Evolutionary conservation across 2,888 invertebrate species (phyloP), one percentile per base, ranked within the genome.

Genomic region (Dysmachus trigonus): DNA sequence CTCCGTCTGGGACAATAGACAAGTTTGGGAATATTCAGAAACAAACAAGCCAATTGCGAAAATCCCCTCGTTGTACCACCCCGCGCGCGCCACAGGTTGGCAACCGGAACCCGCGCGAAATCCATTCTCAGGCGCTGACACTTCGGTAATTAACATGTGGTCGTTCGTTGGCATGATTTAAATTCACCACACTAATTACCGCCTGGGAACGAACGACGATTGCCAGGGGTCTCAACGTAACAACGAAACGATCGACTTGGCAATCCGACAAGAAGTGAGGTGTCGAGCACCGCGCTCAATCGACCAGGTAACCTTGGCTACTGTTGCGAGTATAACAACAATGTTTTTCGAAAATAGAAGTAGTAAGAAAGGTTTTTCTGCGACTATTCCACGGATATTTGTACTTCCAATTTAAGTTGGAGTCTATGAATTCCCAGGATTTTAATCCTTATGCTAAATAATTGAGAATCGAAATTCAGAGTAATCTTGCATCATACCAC

Each of bases 131-230:
- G 79, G 47, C 31, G 27, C 27, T 27, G 41, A 22, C 41, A 79
- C 51, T 79, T 27, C 27, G 41, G 27, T 79, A 47, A 79, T 79
- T 79, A 79, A 27, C 30, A 47, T 51, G 51, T 79, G 27, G 79
- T 79, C 27, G 79, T 47, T 79, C 10, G 30, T 30, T 51, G 79
- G 51, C 51, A 79, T 79, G 79, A 79, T 47, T 79, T 79, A 41
- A 79, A 79, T 79, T 47, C 47, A 27, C 18, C 27, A 51, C 79
- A n/a, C 79, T 79, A 79, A 79, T 79, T 79, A 79, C 51, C 22
- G 47, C 79, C 31, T 79, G 79, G 79, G 73, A 73, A 73, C 73
- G 73, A 3, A n/a, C 31, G n/a, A 15, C 5, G 18, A 18, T 47
- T 73, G 73, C 73, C 73, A 22, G 27, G 27, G 62, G 62, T 8